A percentile compares a stretch with the other conserved stretches of the same genome.
phyloP scores from a whole-genome alignment of 1,140 invertebrate species.

The Hypsibius dujardini region DNA sequence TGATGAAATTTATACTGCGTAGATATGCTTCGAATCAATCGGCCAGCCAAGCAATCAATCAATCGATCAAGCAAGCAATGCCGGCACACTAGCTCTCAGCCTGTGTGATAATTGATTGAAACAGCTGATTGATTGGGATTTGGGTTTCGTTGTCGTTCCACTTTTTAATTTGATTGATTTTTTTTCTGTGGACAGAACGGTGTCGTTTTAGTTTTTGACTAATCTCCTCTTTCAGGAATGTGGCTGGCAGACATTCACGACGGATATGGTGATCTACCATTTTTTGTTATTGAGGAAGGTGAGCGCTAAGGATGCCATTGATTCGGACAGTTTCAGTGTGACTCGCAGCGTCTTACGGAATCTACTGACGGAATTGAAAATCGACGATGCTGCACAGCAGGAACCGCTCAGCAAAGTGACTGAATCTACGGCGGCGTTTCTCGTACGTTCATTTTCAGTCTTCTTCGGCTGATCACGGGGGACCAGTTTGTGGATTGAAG shows the following conservation, averaged over 20 bases:
- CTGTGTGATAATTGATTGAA: no score
- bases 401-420: background rate
- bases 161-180: no score
- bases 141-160: no score
- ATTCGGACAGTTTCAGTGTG: background rate
- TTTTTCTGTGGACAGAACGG: no score
- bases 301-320: background rate
- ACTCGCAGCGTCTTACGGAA: background rate
- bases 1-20: no score
- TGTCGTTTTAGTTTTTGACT: no score
- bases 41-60: no score
- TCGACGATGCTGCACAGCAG: background rate
- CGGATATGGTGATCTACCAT: background rate
- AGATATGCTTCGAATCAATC: no score
- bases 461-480: no score
- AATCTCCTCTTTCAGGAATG: background rate
- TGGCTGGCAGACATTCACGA: background rate
- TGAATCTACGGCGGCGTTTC: background rate
- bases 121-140: no score
- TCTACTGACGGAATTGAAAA: background rate
- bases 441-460: background rate
- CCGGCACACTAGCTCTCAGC: no score
- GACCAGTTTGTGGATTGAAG: slow-evolving; percentile 1
- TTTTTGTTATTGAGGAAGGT: background rate
- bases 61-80: no score